Base-by-base conservation (phyloP, 2,888 invertebrate genomes). In the Maniola hyperantus region DNA sequence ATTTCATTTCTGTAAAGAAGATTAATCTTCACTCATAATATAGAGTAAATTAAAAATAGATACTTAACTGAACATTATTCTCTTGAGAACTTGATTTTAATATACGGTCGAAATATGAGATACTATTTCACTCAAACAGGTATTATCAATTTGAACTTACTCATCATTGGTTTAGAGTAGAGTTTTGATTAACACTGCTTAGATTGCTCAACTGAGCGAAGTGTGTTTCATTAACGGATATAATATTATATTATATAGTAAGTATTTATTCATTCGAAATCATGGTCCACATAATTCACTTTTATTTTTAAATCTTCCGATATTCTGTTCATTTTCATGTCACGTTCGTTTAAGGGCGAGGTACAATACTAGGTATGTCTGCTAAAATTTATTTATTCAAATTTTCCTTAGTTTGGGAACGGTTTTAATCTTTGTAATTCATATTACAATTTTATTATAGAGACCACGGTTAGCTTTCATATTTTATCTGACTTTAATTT, bases 341-440 rank as follows among this genome's bases (percentile, higher is more conserved):
- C 55, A 39, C 55, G 55, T 55, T 11, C 18, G 11, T 55, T 39
- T 55, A 36, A 39, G 55, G 18, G 55, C 6, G 48, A 5, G 50
- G n/a, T n/a, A n/a, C n/a, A n/a, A n/a, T 26, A 18, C 50, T 51
- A 13, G 5, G 26, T 26, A 26, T 8, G 55, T 36, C 39, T 18
- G 11, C 55, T 18, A 7, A 55, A 55, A 18, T 55, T 15, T 18
- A 55, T 55, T 36, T 10, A 55, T 36, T 18, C 18, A 54, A 54
- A 51, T 33, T 13, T 39, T 18, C 39, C 39, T 39, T 15, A 13
- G 20, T 51, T 2, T 6, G 50, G 26, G 26, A 51, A 18, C 20
- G 11, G 20, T 51, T 51, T 51, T 51, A 13, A 51, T 26, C 11
- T 0, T n/a, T 48, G 48, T 51, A 6, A 26, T 51, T 26, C 20